These are phyloP conservation scores for Crematogaster levior DNA, from an alignment of 2,888 invertebrate species.

Conservation along the genomic window DNA sequence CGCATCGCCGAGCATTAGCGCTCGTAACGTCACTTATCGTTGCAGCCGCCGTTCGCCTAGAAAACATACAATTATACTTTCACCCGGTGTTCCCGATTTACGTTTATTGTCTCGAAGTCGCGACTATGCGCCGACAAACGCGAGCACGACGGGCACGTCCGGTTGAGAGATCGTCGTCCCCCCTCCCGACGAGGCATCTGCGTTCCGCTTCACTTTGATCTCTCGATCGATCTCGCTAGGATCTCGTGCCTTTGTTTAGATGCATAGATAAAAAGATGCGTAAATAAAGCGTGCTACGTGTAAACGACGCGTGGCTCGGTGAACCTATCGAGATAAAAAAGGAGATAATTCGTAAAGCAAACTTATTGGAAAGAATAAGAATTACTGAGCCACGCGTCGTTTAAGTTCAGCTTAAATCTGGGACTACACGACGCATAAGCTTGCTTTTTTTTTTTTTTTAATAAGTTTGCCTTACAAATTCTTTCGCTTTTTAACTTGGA, in stretches of 20 bases:
- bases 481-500: too few relatives aligned
- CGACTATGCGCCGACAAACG: not conserved
- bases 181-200: not conserved
- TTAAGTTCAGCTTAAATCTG: too few relatives aligned
- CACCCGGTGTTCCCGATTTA: constrained; percentile 38
- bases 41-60: not conserved
- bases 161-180: not conserved
- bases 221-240: not conserved
- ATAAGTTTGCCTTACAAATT: too few relatives aligned
- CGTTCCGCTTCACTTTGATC: not conserved
- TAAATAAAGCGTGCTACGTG: not conserved
- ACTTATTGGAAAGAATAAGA: too few relatives aligned
- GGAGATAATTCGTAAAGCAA: too few relatives aligned
- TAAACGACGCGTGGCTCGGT: too few relatives aligned
- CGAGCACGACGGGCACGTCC: not conserved
- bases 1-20: constrained; percentile 15
- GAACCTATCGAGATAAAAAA: too few relatives aligned
- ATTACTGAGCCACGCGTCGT: too few relatives aligned
- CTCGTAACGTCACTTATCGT: constrained; percentile 27
- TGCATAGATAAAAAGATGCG: too few relatives aligned
- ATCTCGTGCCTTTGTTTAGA: not conserved
- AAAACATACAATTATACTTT: constrained; percentile 30
- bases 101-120: constrained; percentile 24
- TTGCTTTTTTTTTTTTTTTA: too few relatives aligned
- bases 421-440: too few relatives aligned